Evolutionary conservation across 2,888 invertebrate species (phyloP).

Genomic region (Bellardia pandia): DNA sequence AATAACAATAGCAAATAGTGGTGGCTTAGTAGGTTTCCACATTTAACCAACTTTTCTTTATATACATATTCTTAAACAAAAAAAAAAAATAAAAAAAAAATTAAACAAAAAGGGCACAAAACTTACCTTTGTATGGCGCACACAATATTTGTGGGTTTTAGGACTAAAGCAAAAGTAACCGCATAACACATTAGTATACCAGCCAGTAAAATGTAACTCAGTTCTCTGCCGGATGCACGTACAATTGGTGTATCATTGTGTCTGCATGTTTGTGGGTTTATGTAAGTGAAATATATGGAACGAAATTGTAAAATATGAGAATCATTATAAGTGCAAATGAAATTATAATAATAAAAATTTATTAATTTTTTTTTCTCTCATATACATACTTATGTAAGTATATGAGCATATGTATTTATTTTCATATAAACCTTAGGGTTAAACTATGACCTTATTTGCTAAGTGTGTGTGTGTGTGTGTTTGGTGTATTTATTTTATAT

Average conservation of each 20-base stretch:
- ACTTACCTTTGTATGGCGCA: slow-evolving; percentile 96
- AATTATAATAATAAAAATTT: slow-evolving; percentile 54
- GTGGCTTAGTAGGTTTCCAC: too few species aligned
- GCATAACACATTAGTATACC: slow-evolving; percentile 96
- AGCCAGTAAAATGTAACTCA: slow-evolving; percentile 95
- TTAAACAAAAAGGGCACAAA: background rate
- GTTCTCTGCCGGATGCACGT: slow-evolving; percentile 95
- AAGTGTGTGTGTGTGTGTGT: too few species aligned
- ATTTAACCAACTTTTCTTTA: background rate
- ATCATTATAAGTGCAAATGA: slow-evolving; percentile 65
- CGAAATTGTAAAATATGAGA: slow-evolving; percentile 19
- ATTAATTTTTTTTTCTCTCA: background rate
- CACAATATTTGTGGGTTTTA: slow-evolving; percentile 93
- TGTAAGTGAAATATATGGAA: background rate
- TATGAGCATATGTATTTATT: background rate
- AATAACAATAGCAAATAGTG: too few species aligned
- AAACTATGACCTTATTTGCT: too few species aligned
- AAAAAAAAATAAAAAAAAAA: background rate
- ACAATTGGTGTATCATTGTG: slow-evolving; percentile 98
- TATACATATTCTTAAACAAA: background rate
- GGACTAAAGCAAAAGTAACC: slow-evolving; percentile 95
- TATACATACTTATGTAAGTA: background rate
- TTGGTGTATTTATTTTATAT: too few species aligned
- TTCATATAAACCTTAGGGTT: background rate
- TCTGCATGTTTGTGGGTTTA: slow-evolving; percentile 78